These are phyloP conservation scores for Pelobates fuscus DNA, from an alignment of 2,113 vertebrate species.

Conservation along the genomic window DNA sequence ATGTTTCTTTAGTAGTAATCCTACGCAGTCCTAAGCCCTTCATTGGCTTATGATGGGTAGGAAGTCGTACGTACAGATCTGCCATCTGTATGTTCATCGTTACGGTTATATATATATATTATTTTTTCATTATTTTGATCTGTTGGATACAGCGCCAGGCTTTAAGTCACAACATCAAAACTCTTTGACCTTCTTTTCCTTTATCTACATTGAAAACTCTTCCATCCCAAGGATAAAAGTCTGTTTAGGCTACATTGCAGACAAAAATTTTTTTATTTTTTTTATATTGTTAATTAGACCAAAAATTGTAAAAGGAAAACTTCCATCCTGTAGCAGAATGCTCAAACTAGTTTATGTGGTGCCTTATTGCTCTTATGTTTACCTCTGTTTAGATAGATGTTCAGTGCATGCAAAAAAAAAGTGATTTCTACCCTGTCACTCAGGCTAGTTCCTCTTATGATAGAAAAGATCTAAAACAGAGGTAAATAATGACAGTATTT, in stretches of 20 bases:
- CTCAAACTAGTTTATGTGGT: neutral
- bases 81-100: no score
- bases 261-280: neutral
- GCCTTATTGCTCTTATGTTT: neutral
- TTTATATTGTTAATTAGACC: slow-evolving; percentile 7
- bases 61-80: slow-evolving; percentile 53
- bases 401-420: neutral
- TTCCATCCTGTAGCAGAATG: neutral
- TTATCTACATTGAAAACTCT: slow-evolving; percentile 53
- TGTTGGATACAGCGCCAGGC: slow-evolving; percentile 64
- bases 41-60: slow-evolving; percentile 55
- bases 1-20: slow-evolving; percentile 60
- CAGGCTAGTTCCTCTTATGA: neutral
- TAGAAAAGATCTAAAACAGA: no score
- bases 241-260: slow-evolving; percentile 26
- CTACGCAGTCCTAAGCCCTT: slow-evolving; percentile 52
- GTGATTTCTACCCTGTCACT: no score
- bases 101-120: slow-evolving; percentile 18
- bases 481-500: no score
- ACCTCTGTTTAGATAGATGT: neutral
- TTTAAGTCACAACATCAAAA: slow-evolving; percentile 61
- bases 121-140: no score
- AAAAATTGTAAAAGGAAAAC: slow-evolving; percentile 6
- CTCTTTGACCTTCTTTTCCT: slow-evolving; percentile 51
- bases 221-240: slow-evolving; percentile 52